Percentiles rank a stretch among this genome's conserved stretches.
Conservation (phyloP, 2,797 vertebrate species). For the Momotus momota region DNA sequence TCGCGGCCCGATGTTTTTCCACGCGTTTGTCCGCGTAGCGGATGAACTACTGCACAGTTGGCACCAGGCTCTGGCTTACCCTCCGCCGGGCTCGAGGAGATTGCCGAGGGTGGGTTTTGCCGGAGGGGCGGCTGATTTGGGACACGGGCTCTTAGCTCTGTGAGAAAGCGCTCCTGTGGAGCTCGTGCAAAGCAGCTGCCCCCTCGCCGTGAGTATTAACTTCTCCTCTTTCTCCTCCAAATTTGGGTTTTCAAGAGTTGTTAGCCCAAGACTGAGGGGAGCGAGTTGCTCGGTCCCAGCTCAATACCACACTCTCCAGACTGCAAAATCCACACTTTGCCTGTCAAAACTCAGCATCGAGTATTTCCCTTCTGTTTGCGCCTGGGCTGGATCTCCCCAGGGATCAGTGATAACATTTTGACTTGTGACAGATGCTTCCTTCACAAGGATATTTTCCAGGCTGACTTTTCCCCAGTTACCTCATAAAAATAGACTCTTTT, state of each 20-base stretch:
- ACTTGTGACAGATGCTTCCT: conserved; percentile 62
- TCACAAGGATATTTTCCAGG: conserved; percentile 54
- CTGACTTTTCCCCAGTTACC: conserved; percentile 31
- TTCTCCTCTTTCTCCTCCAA: background rate
- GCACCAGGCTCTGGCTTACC: background rate
- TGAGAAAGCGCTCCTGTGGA: background rate
- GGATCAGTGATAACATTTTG: conserved; percentile 2
- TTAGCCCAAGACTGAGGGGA: background rate
- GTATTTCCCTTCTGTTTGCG: background rate
- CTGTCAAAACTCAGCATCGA: background rate
- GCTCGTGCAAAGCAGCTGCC: background rate
- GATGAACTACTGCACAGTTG: background rate
- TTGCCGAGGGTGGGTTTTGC: background rate
- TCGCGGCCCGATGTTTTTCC: background rate
- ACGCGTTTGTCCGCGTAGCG: rapidly evolving
- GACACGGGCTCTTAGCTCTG: rapidly evolving
- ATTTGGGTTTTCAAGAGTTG: background rate
- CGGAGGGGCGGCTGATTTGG: background rate
- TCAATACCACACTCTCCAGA: background rate
- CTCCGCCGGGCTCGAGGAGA: rapidly evolving
- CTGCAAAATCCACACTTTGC: background rate
- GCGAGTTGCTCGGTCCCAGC: background rate
- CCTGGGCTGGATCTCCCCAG: background rate
- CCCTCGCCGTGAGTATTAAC: rapidly evolving
- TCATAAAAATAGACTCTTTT: conserved; percentile 27